phyloP scores from a whole-genome alignment of 2,888 invertebrate genomes.

The Hyppa rectilinea region DNA sequence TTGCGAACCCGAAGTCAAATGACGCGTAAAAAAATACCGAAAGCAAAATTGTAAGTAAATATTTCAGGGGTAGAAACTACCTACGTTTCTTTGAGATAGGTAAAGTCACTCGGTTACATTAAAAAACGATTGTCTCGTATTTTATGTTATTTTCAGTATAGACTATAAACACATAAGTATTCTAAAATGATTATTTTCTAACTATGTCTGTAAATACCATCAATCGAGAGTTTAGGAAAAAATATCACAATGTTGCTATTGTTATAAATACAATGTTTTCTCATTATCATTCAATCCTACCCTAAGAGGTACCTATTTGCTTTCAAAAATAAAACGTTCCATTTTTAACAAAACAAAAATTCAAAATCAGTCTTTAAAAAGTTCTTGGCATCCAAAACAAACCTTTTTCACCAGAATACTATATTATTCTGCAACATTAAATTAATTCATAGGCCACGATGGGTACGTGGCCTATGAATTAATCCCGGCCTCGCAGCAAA shows the following conservation, averaged over 20 bases:
- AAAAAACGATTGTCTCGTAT: constrained; percentile 7
- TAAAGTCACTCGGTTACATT: background rate
- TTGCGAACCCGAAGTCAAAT: constrained; percentile 49
- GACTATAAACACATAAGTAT: background rate
- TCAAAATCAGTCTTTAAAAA: too few relatives aligned
- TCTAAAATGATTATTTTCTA: background rate
- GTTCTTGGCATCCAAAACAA: too few relatives aligned
- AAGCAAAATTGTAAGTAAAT: constrained; percentile 50
- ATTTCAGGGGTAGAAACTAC: constrained; percentile 26
- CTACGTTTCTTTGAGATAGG: constrained; percentile 13
- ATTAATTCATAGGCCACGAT: background rate
- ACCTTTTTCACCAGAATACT: background rate
- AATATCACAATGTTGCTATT: background rate
- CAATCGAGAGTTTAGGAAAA: background rate
- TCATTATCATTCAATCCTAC: too few relatives aligned
- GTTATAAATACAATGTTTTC: too few relatives aligned
- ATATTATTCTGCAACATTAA: background rate
- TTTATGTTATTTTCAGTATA: background rate
- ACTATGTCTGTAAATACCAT: background rate
- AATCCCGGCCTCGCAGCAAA: constrained; percentile 15
- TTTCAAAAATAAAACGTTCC: too few relatives aligned
- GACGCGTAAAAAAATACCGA: constrained; percentile 51
- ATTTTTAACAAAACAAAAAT: too few relatives aligned
- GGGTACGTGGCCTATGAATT: too few relatives aligned
- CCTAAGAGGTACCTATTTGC: too few relatives aligned